Conservation (phyloP, 2,113 vertebrate genomes). For the Ictalurus furcatus region DNA sequence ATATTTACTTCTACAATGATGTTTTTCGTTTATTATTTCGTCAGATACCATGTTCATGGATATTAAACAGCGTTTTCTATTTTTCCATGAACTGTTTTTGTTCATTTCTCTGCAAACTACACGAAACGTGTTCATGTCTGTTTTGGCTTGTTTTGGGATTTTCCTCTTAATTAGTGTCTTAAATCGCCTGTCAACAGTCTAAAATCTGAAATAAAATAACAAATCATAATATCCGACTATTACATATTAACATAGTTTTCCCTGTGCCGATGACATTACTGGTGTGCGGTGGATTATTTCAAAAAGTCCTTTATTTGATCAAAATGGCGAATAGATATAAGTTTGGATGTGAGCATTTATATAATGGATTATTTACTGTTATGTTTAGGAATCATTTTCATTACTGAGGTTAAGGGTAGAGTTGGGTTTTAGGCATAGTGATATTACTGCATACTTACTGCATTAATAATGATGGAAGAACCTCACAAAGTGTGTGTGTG, state of each 20-base stretch:
- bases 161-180: neutral
- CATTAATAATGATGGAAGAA: neutral
- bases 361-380: neutral
- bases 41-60: neutral
- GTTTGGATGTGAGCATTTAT: neutral
- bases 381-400: neutral
- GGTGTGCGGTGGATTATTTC: neutral
- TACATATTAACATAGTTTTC: neutral
- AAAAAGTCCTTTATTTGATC: neutral
- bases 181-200: neutral
- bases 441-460: too few species aligned
- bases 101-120: neutral
- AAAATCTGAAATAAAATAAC: too few species aligned
- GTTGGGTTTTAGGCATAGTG: too few species aligned
- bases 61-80: neutral
- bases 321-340: neutral
- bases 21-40: neutral
- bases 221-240: too few species aligned
- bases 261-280: neutral
- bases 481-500: neutral
- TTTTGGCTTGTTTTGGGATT: neutral
- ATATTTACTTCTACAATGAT: neutral
- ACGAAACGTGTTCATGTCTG: neutral
- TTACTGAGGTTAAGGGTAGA: neutral
- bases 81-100: neutral